Conservation (phyloP, 2,888 invertebrate species). For the Tipula vernalis region DNA sequence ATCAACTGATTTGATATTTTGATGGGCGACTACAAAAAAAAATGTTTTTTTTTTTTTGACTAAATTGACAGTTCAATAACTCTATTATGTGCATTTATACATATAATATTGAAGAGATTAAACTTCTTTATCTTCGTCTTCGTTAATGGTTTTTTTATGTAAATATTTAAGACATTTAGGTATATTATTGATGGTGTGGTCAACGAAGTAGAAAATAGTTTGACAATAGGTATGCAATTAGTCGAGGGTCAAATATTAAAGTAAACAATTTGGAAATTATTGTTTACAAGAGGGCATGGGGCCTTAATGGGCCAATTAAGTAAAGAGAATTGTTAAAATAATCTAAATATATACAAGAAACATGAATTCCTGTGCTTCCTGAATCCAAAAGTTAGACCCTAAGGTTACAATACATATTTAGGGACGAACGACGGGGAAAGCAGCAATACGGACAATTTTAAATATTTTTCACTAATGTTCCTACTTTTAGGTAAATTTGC, state of each 20-base stretch:
- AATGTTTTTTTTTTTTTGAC: background rate
- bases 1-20: background rate
- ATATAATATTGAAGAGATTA: background rate
- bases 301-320: too few species aligned
- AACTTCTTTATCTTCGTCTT: background rate
- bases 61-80: background rate
- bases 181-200: background rate
- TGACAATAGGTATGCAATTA: background rate
- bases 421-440: too few species aligned
- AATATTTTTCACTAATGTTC: too few species aligned
- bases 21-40: background rate
- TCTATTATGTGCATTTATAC: background rate
- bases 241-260: background rate
- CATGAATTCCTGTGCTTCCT: too few species aligned
- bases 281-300: too few species aligned
- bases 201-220: background rate
- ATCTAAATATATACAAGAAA: too few species aligned
- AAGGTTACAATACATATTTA: too few species aligned
- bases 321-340: too few species aligned
- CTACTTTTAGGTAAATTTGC: too few species aligned
- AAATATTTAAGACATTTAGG: background rate
- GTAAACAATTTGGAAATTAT: too few species aligned
- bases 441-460: too few species aligned
- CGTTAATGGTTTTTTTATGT: background rate
- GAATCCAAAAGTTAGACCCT: too few species aligned